Base-by-base conservation (phyloP, 2,888 invertebrate species). In the Sympetrum striolatum region DNA sequence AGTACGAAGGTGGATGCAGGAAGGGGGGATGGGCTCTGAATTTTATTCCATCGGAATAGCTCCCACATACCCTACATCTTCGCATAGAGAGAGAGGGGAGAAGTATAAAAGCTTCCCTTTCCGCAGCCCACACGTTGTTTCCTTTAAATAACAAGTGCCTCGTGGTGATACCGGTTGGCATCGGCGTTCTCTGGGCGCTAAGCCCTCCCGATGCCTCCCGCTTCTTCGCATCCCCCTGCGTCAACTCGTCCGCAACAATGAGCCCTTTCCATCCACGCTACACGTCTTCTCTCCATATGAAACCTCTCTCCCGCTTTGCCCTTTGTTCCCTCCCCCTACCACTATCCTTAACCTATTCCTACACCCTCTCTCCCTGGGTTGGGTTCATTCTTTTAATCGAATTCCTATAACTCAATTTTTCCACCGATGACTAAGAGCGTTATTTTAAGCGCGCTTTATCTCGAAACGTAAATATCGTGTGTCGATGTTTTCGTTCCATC, bases 221-320 rank as follows among this genome's bases (percentile, higher is more conserved):
- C 18, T 53, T 12, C n/a, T 44, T 12, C 81, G 15, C 31, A 25
- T 18, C 53, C 35, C 58, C 35, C 22, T 60, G 86, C 60, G 86
- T 37, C 86, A 58, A 86, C 86, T 64, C 86, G 37, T 86, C 86
- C 60, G 86, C 86, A 86, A 86, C 86, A 86, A 86, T 86, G 86
- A 86, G n/a, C 86, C 86, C 35, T 82, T 82, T 35, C 82, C 82
- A 58, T 82, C 82, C 25, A 82, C 82, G 58, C 82, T 14, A 18
- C 58, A 22, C 82, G 58, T 58, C 82, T 58, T 31, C 82, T 60
- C 86, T 86, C 15, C 58, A 60, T 73, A 25, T 14, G 73, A 73
- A 73, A 22, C 37, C 86, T 82, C 81, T 10, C 35, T 12, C 35
- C 58, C 53, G 18, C 15, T 31, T 14, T 44, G 10, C 81, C 15